phyloP scores from a whole-genome alignment of 2,797 vertebrate genomes.

The Aphelocoma californica region DNA sequence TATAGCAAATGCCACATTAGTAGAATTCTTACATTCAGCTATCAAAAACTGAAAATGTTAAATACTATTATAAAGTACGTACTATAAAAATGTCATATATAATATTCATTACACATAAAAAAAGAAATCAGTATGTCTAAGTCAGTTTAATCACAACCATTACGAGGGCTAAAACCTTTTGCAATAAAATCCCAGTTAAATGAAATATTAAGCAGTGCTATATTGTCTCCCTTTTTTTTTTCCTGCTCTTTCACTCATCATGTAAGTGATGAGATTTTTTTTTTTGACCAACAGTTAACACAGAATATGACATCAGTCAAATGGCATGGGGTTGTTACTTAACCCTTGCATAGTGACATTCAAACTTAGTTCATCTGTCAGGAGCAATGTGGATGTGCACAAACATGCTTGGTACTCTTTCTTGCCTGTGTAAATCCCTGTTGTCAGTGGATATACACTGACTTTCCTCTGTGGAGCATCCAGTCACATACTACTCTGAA shows the following conservation, averaged over 20 bases:
- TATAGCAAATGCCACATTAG: conserved; percentile 51
- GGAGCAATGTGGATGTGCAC: not conserved
- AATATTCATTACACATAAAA: conserved; percentile 78
- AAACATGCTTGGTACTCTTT: not conserved
- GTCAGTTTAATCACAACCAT: conserved; percentile 72
- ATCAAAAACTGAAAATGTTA: conserved; percentile 72
- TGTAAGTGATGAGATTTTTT: not conserved
- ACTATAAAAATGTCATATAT: conserved; percentile 73
- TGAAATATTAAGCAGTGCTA: conserved; percentile 70
- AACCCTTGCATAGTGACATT: not conserved
- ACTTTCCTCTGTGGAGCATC: not conserved
- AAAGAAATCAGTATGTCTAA: conserved; percentile 75
- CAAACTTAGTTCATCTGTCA: not conserved
- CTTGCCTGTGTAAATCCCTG: not conserved
- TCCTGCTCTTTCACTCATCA: conserved; percentile 23
- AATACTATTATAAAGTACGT: conserved; percentile 71
- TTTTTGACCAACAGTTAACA: not conserved
- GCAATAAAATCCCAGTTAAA: conserved; percentile 71
- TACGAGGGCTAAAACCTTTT: conserved; percentile 70
- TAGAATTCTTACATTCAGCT: conserved; percentile 57
- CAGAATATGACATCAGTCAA: not conserved
- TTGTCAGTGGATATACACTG: not conserved
- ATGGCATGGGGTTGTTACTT: not conserved
- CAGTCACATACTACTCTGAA: not conserved
- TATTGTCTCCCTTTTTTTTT: conserved; percentile 54